Percentiles rank a stretch among this genome's conserved stretches.
phyloP scores from a whole-genome alignment of 2,113 vertebrate species.

The Poeciliopsis retropinna region DNA sequence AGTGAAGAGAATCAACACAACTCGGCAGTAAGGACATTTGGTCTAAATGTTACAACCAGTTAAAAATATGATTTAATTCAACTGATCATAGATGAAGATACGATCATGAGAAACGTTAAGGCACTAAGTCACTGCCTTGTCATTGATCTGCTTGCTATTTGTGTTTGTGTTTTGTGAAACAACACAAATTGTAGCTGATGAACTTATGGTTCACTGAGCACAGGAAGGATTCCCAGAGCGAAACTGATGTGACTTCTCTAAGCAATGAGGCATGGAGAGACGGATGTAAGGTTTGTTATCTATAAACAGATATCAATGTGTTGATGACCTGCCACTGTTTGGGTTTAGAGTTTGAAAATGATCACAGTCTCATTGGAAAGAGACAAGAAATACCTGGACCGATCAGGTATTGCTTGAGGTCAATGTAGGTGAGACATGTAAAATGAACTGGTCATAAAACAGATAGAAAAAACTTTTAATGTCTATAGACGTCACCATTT shows the following conservation, averaged over 20 bases:
- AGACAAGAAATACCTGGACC: too few species aligned
- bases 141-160: background rate
- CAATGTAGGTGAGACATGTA: background rate
- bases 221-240: background rate
- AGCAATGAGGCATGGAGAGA: background rate
- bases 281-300: too few species aligned
- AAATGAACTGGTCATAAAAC: background rate
- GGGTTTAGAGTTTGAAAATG: too few species aligned
- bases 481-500: slow-evolving; percentile 7
- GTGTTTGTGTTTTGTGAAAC: background rate
- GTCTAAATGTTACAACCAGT: background rate
- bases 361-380: too few species aligned
- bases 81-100: background rate
- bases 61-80: background rate
- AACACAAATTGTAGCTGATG: background rate
- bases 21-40: background rate
- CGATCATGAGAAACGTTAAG: background rate
- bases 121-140: background rate
- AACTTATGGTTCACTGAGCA: background rate
- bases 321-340: too few species aligned
- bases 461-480: background rate
- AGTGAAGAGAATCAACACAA: background rate
- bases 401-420: too few species aligned
- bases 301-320: too few species aligned
- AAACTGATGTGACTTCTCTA: background rate